Base-by-base conservation (phyloP, 53 echinoderm and acorn worm species). In the Holothuria scabra region DNA sequence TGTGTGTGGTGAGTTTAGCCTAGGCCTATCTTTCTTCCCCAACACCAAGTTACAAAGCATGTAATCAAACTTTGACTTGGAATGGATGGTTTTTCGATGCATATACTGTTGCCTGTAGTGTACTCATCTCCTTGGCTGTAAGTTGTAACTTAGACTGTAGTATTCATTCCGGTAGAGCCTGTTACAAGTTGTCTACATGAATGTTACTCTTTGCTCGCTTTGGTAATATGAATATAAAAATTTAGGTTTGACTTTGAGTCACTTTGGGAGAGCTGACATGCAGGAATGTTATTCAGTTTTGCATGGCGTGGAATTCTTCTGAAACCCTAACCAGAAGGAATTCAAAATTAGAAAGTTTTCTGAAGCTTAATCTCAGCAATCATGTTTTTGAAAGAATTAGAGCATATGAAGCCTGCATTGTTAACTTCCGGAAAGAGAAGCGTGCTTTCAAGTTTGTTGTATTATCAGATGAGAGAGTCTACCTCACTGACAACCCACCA, bases 371-470 rank as follows among this genome's bases (percentile, higher is more conserved):
- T 34, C 81, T 95, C 3, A 72, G 85, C 29, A 86, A 88, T 62
- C 76, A 79, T 86, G 93, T 89, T 4, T 95, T 82, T 80, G 95
- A 93, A 52, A 87, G 87, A 32, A 87, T 95, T n/a, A 76, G 87
- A 62, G 88, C 93, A 19, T 95, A 95, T 72, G 95, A 95, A 70
- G 87, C 93, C 28, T 95, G 95, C 63, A 91, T 95, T 56, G 91
- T 91, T 19, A 89, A 95, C 59, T 93, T 89, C 41, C 74, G 82
- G 23, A 95, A 91, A 57, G 93, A 91, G 64, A 95, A 95, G 79
- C 88, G 87, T 60, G 91, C 89, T 23, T 95, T 86, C 74, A 95
- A 95, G 81, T 90, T 89, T 89, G 91, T 82, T 58, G 85, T 95
- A 9, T 71, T 95, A 67, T 82, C 88, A 30, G 91, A 90, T 41